phyloP scores from a whole-genome alignment of 2,113 vertebrate genomes.

The Butorides virescens region DNA sequence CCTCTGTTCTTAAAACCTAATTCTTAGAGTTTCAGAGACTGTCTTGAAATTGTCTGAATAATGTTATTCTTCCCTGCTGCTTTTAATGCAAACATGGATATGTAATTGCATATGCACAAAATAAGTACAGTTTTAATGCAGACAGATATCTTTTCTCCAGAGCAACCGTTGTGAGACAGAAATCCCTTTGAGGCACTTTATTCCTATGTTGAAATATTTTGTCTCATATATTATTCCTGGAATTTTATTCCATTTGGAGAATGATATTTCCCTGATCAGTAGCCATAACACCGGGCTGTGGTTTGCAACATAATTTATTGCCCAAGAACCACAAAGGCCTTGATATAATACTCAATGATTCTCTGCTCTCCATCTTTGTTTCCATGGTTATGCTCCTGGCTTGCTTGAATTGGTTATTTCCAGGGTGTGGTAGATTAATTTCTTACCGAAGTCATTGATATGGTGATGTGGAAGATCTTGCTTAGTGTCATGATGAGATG shows the following conservation, averaged over 20 bases:
- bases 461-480: background rate
- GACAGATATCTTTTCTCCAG: background rate
- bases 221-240: background rate
- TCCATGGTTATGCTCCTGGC: background rate
- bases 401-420: background rate
- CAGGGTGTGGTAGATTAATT: background rate
- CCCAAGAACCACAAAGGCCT: background rate
- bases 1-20: background rate
- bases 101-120: background rate
- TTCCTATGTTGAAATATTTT: background rate
- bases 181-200: background rate
- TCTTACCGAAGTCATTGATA: background rate
- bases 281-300: background rate
- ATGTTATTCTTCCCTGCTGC: background rate
- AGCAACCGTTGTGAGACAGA: background rate
- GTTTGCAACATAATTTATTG: background rate
- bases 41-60: background rate
- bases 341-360: background rate
- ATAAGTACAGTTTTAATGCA: background rate
- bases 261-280: background rate
- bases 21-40: background rate
- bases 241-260: background rate
- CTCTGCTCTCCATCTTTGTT: background rate
- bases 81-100: background rate
- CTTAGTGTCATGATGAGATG: background rate